Conservation (phyloP, 2,113 vertebrate species). For the Zapus hudsonius region DNA sequence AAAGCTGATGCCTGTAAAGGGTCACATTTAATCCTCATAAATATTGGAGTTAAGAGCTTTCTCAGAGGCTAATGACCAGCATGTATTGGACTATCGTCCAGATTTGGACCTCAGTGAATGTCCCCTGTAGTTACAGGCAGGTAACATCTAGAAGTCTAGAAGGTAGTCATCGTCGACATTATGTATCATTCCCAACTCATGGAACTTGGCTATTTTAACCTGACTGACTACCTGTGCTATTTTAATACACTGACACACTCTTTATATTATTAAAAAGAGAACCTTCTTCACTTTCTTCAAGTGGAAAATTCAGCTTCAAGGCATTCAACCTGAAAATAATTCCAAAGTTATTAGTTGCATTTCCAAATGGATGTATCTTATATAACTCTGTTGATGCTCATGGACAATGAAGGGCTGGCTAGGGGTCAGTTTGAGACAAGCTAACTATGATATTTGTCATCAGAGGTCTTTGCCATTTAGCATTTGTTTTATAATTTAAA, state of each 20-base stretch:
- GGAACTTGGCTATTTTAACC: background rate
- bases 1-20: background rate
- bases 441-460: background rate
- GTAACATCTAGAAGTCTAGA: background rate
- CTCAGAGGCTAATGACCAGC: background rate
- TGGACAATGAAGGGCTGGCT: background rate
- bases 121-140: background rate
- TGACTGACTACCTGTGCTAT: background rate
- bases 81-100: background rate
- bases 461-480: background rate
- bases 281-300: background rate
- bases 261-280: background rate
- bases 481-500: background rate
- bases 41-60: background rate
- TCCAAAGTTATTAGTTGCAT: background rate
- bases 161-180: too few relatives aligned
- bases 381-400: background rate
- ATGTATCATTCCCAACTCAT: background rate
- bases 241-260: background rate
- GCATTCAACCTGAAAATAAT: background rate
- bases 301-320: background rate
- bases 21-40: background rate
- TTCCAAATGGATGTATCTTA: background rate
- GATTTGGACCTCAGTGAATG: background rate
- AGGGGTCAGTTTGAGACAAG: background rate